Evolutionary conservation across 2,888 invertebrate genomes (phyloP), one percentile per base, ranked within the genome.

Genomic region (Lymantria monacha): DNA sequence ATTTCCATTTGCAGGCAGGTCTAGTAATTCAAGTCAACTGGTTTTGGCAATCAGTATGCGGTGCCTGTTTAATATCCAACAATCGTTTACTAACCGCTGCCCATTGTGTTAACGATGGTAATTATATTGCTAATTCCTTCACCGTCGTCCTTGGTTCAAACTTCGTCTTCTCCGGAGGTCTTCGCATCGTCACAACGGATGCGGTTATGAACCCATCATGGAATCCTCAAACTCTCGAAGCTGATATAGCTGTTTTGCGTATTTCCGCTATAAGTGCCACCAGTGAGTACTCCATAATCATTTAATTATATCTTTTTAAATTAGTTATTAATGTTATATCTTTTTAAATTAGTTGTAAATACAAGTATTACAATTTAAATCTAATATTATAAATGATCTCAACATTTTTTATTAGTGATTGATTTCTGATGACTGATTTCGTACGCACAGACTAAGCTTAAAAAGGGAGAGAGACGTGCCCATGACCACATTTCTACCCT

Each of bases 71-170:
- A 11, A 64, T 77, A 30, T 62, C 69, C 0, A 22, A 49, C 14
- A 70, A 40, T 15, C 66, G 69, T 8, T 54, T 68, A 8, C n/a
- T 76, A 11, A 76, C 75, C 13, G 77, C 75, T 11, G 76, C 76
- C 45, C 76, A 77, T 48, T 74, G 74, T 48, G 40, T 63, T 30
- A 30, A 44, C 9, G 76, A 76, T 43, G 76, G 74, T 1, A 11
- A 45, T 0, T 45, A 63, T 13, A 52, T 30, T 9, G 74, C 72
- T 2, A 57, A 49, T n/a, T 43, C 45, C 13, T 63, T 76, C 33
- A 68, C 66, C 1, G 67, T 71, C 0, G 76, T 74, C 7, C 60
- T 76, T 2, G 78, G 75, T 3, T 70, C 78, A 33, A 68, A 65
- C 47, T 52, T 44, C 1, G 42, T 63, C 3, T 62, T 57, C 37